Evolutionary conservation across 2,888 invertebrate genomes (phyloP).

Genomic region (Amphiduros pacificus): DNA sequence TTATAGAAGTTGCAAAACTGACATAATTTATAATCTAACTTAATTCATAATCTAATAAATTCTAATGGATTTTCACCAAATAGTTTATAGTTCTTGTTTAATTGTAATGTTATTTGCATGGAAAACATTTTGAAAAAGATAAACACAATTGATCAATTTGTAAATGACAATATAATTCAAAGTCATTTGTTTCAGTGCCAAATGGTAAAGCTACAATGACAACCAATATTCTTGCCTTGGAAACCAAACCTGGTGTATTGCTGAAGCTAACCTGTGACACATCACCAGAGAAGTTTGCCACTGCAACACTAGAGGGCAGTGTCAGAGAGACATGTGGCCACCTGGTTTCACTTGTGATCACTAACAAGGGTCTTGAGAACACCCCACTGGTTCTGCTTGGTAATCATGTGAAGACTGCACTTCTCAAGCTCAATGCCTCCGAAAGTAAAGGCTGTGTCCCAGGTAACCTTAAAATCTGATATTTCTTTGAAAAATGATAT

Average conservation of each 20-base stretch:
- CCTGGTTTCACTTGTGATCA: slow-evolving; percentile 49
- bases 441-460: neutral
- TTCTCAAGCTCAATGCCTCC: slow-evolving; percentile 33
- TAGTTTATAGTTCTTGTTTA: no score
- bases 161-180: no score
- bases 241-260: slow-evolving; percentile 43
- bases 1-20: no score
- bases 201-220: slow-evolving; percentile 25
- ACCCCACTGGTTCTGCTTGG: slow-evolving; percentile 48
- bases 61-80: no score
- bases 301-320: slow-evolving; percentile 35
- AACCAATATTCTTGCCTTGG: slow-evolving; percentile 48
- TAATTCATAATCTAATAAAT: no score
- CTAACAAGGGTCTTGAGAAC: slow-evolving; percentile 45
- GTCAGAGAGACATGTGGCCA: slow-evolving; percentile 42
- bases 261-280: slow-evolving; percentile 46
- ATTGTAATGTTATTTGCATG: no score
- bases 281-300: slow-evolving; percentile 39
- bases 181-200: no score
- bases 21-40: no score
- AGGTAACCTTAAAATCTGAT: neutral
- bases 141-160: no score
- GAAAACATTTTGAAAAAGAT: no score
- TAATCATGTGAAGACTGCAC: slow-evolving; percentile 46
- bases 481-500: no score